Conservation (phyloP, 2,888 invertebrate genomes). For the Gymnocheta viridis region DNA sequence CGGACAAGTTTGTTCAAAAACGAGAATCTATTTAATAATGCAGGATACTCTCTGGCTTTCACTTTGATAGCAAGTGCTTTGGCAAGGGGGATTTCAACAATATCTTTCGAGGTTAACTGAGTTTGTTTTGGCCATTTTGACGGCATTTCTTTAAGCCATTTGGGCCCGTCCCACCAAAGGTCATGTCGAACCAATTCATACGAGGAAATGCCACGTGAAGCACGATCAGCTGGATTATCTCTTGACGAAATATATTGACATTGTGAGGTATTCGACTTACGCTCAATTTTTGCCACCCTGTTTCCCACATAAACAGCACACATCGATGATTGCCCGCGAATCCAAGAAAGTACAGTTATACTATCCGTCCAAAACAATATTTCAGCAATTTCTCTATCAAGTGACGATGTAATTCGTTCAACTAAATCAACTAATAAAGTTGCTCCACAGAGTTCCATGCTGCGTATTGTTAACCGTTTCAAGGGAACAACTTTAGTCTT, state of each 20-base stretch:
- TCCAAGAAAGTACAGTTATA: conserved; percentile 52
- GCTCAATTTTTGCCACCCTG: conserved; percentile 33
- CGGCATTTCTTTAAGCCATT: too few relatives aligned
- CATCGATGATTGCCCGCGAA: conserved; percentile 28
- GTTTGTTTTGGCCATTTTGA: conserved; percentile 42
- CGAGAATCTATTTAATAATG: too few relatives aligned
- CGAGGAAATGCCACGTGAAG: conserved; percentile 52
- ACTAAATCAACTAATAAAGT: conserved; percentile 18
- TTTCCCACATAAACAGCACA: conserved; percentile 42
- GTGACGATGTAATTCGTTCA: neutral
- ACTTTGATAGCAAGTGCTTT: neutral
- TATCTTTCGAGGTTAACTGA: neutral
- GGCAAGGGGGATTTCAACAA: neutral
- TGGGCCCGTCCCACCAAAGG: too few relatives aligned
- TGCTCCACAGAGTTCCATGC: conserved; percentile 43
- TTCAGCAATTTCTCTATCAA: conserved; percentile 5
- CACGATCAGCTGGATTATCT: conserved; percentile 47
- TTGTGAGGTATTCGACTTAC: neutral
- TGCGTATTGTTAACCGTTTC: conserved; percentile 18
- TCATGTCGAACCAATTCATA: too few relatives aligned
- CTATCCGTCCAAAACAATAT: conserved; percentile 57
- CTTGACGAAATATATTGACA: conserved; percentile 6
- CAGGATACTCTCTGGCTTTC: neutral
- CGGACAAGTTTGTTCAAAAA: neutral
- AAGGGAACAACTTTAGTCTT: conserved; percentile 43